phyloP scores from a whole-genome alignment of 2,888 invertebrate species.

The Hypsopygia costalis region DNA sequence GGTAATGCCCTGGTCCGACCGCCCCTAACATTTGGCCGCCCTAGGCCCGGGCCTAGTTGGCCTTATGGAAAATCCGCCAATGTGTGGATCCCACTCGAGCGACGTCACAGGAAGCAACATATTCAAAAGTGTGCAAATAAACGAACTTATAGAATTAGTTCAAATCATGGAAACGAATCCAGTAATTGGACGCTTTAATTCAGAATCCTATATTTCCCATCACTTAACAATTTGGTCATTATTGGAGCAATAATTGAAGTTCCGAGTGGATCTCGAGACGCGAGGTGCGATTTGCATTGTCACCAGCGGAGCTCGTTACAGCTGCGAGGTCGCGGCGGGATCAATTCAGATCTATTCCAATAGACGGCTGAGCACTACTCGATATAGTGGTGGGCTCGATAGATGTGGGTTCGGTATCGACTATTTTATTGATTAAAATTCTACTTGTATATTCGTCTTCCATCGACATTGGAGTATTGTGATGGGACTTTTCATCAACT shows the following conservation, averaged over 20 bases:
- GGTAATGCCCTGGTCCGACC: too few species aligned
- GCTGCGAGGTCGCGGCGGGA: constrained; percentile 26
- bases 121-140: too few species aligned
- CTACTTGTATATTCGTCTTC: too few species aligned
- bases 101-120: too few species aligned
- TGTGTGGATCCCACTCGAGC: too few species aligned
- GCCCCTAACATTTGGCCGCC: too few species aligned
- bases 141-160: too few species aligned
- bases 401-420: constrained; percentile 19
- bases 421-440: constrained; percentile 11
- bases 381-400: constrained; percentile 18
- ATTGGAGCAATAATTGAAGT: constrained; percentile 4
- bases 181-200: background rate
- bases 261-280: constrained; percentile 2
- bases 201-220: background rate
- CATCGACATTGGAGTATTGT: too few species aligned
- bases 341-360: constrained; percentile 46
- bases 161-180: background rate
- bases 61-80: too few species aligned
- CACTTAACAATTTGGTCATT: constrained; percentile 3
- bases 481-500: too few species aligned
- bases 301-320: constrained; percentile 38
- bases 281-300: constrained; percentile 57
- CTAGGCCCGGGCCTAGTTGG: too few species aligned
- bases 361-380: constrained; percentile 14